Evolutionary conservation across 2,888 invertebrate genomes (phyloP), one percentile per base, ranked within the genome.

Genomic region (Anarsia innoxiella): DNA sequence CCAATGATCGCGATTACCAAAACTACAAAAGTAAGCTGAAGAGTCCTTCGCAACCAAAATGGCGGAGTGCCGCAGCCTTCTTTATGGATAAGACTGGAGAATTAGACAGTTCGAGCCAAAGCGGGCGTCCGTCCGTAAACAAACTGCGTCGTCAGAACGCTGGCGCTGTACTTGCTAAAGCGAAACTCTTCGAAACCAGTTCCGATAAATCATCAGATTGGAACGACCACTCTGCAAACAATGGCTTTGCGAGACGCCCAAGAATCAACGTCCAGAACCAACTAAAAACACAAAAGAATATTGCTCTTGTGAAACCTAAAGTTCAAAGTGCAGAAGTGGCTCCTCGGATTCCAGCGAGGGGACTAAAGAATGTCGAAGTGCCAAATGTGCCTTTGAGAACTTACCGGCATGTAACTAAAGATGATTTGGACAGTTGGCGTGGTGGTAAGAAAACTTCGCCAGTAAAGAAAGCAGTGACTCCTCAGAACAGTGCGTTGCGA

Each of bases 101-200:
- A 42, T 50, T 74, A 14, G 77, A 78, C n/a, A 66, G 59, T 9
- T 64, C 72, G 27, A 75, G 76, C 35, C 79, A 79, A 31, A 88
- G 87, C 14, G 89, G 90, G 1, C 84, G 93, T 40, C 90, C 91
- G 0, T 93, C 93, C 0, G 88, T 93, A 8, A 91, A 91, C 12
- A 89, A 90, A 52, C 60, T 93, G 16, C 82, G 92, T 14, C 84
- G 87, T 31, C 91, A 92, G 66, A 93, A 93, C 65, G 92, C 91
- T 3, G 94, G 93, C 4, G 93, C 92, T 80, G 93, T 94, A 0
- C 73, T 92, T 40, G 93, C 92, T 1, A 93, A 92, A 76, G 92
- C 93, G 0, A 91, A 89, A 61, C 74, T 93, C 13, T 94, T 93
- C 56, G 91, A 93, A 60, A 82, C 75, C 8, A 82, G 84, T 51